Percentiles rank a stretch among this genome's conserved stretches.
phyloP scores from a whole-genome alignment of 2,888 invertebrate genomes.

The Macropis europaea region DNA sequence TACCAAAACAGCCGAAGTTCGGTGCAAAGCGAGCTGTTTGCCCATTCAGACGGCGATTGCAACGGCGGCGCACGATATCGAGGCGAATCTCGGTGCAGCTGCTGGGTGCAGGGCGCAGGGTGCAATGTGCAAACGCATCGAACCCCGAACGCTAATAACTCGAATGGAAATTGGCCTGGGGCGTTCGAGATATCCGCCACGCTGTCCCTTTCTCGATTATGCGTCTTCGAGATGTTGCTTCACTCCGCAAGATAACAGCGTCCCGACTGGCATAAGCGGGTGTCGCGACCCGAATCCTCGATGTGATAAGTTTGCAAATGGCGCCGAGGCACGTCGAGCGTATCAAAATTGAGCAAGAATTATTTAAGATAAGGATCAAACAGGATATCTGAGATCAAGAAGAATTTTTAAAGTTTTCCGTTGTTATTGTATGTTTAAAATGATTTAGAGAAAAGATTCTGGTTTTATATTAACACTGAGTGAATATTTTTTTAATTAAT shows the following conservation, averaged over 20 bases:
- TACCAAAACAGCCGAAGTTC: constrained; percentile 15
- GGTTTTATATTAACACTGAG: too few relatives aligned
- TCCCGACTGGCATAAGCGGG: neutral
- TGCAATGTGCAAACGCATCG: constrained; percentile 31
- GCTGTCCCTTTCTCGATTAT: constrained; percentile 54
- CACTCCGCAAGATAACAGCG: constrained; percentile 30
- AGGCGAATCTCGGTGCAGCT: constrained; percentile 37
- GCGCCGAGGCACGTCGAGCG: constrained; percentile 1
- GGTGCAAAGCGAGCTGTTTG: constrained; percentile 16
- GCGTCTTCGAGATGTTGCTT: constrained; percentile 48
- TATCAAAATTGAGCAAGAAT: too few relatives aligned
- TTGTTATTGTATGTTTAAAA: too few relatives aligned
- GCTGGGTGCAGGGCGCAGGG: constrained; percentile 2
- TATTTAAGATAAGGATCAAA: too few relatives aligned
- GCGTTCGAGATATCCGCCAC: constrained; percentile 38
- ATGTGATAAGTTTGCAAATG: constrained; percentile 36
- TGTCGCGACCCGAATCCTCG: constrained; percentile 10
- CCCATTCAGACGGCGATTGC: constrained; percentile 26
- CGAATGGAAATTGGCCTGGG: constrained; percentile 64
- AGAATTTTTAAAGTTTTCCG: too few relatives aligned
- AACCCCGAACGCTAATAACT: constrained; percentile 66
- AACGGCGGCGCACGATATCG: constrained; percentile 15
- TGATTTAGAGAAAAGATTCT: too few relatives aligned
- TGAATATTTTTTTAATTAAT: too few relatives aligned
- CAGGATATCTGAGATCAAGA: too few relatives aligned